A percentile compares a stretch with the other conserved stretches of the same genome.
Evolutionary conservation across 2,888 invertebrate genomes (phyloP).

Genomic region (Lasioglossum lativentre): DNA sequence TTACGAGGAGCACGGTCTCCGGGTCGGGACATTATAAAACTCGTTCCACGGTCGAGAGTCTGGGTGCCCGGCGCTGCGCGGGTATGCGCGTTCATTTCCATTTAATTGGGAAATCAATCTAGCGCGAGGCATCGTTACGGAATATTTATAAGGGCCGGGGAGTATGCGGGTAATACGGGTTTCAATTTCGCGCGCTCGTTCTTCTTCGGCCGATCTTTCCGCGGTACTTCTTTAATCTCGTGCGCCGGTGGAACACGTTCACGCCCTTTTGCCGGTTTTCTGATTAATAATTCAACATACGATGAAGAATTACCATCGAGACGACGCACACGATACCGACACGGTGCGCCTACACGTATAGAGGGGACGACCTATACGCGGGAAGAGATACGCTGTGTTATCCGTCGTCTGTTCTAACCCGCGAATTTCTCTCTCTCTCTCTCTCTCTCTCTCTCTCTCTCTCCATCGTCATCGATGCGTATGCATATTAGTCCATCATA

Average conservation of each 20-base stretch:
- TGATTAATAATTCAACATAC: conserved; percentile 67
- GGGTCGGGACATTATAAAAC: conserved; percentile 69
- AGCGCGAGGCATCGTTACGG: conserved; percentile 69
- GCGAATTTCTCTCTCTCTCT: neutral
- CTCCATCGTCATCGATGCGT: conserved; percentile 44
- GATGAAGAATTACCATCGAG: conserved; percentile 61
- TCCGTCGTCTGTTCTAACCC: neutral
- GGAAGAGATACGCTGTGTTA: conserved; percentile 1
- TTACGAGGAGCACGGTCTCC: conserved; percentile 41
- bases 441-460: neutral
- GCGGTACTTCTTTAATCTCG: conserved; percentile 55
- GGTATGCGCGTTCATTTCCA: conserved; percentile 68
- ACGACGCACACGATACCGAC: conserved; percentile 12
- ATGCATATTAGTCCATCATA: conserved; percentile 63
- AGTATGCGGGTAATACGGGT: conserved; percentile 60
- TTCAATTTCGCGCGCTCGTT: conserved; percentile 68
- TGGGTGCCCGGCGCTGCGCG: neutral
- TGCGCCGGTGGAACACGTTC: conserved; percentile 20
- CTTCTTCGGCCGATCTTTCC: conserved; percentile 59
- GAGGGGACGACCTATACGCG: neutral
- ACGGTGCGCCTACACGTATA: neutral
- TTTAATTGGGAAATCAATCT: conserved; percentile 75
- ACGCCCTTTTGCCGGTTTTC: conserved; percentile 54
- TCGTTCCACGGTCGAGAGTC: conserved; percentile 52
- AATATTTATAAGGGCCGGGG: conserved; percentile 70